phyloP scores from a whole-genome alignment of 2,113 vertebrate genomes.

The Speoplatyrhinus poulsoni region DNA sequence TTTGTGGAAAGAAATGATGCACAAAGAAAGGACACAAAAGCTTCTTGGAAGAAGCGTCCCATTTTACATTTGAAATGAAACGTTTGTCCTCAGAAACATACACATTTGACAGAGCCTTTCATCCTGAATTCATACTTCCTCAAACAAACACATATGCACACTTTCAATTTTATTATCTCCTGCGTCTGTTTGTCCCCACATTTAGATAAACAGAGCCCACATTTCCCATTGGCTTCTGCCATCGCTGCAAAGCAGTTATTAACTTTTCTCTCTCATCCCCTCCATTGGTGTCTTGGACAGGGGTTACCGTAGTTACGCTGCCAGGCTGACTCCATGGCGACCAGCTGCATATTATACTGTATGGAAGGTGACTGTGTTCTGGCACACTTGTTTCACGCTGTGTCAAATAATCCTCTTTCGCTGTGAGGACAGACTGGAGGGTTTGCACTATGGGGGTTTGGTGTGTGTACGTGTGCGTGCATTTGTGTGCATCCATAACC shows the following conservation, averaged over 20 bases:
- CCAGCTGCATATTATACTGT: constrained; percentile 24
- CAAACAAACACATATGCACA: constrained; percentile 2
- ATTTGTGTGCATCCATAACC: constrained; percentile 7
- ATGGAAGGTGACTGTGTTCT: constrained; percentile 23
- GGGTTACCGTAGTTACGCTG: constrained; percentile 34
- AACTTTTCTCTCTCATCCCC: constrained; percentile 29
- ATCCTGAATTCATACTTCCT: not conserved
- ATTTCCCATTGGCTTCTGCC: constrained; percentile 13
- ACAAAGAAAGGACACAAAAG: constrained; percentile 29
- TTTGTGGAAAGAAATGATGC: constrained; percentile 46
- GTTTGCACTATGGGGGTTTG: constrained; percentile 11
- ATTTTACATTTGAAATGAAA: constrained; percentile 4
- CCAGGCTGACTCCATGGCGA: constrained; percentile 38
- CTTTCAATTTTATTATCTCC: not conserved
- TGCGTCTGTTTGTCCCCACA: constrained; percentile 9
- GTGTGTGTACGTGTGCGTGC: constrained; percentile 10
- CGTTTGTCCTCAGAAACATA: not conserved
- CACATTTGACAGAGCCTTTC: constrained; percentile 3
- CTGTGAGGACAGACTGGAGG: not conserved
- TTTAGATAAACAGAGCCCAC: constrained; percentile 20
- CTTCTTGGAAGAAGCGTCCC: constrained; percentile 8
- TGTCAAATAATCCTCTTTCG: constrained; percentile 29
- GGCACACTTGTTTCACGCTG: constrained; percentile 17
- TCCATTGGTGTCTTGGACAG: not conserved
- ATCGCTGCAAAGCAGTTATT: constrained; percentile 14